Conservation (phyloP, 1,140 invertebrate species). For the Adelges cooleyi region DNA sequence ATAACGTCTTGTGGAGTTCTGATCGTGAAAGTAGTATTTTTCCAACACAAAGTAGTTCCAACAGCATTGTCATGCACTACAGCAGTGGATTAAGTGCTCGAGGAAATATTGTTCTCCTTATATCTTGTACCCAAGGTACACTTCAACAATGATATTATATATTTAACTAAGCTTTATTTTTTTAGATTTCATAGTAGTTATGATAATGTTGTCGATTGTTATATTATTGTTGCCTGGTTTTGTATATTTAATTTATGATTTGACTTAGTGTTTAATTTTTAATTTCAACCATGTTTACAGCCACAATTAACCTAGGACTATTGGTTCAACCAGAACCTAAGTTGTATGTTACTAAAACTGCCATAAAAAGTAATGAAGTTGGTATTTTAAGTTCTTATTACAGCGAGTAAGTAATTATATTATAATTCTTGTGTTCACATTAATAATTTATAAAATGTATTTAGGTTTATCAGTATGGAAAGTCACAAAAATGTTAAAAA, state of each 20-base stretch:
- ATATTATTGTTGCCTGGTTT: neutral
- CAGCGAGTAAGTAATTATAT: slow-evolving; percentile 55
- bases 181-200: neutral
- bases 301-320: slow-evolving; percentile 6
- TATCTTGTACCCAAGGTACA: slow-evolving; percentile 45
- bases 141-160: no score
- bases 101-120: slow-evolving; percentile 68
- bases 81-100: slow-evolving; percentile 62
- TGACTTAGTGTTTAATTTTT: neutral
- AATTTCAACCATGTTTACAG: neutral
- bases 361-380: slow-evolving; percentile 65
- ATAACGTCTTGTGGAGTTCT: slow-evolving; percentile 58
- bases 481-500: slow-evolving; percentile 13
- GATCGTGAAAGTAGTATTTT: slow-evolving; percentile 72
- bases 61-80: slow-evolving; percentile 69
- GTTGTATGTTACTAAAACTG: slow-evolving; percentile 53
- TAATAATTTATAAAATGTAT: neutral
- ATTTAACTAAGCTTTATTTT: neutral
- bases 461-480: slow-evolving; percentile 20
- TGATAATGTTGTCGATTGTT: no score
- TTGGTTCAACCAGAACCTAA: slow-evolving; percentile 43
- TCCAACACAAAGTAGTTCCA: slow-evolving; percentile 73
- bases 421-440: neutral
- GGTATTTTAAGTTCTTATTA: slow-evolving; percentile 80
- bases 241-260: neutral